Evolutionary conservation across 2,797 vertebrate species (phyloP), one percentile per base, ranked within the genome.

Genomic region (Acanthornis magna): DNA sequence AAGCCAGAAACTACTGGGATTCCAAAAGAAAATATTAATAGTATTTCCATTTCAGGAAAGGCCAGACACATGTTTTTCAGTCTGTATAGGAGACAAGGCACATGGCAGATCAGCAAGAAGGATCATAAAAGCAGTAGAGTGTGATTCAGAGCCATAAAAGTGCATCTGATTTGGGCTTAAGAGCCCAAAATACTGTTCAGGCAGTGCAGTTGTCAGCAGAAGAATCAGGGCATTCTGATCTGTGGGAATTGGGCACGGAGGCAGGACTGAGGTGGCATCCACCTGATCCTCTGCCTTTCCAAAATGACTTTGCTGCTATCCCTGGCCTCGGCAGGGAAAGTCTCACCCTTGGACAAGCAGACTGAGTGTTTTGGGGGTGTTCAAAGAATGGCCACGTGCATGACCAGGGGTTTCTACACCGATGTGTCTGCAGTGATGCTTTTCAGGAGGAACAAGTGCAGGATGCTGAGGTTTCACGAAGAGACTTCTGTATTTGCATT

Each of bases 321-420:
- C 16, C 45, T 61, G 62, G n/a, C 43, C 61, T 77, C n/a, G 6
- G 53, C 30, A 30, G 36, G 73, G 78, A 12, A 14, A 32, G 5
- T 25, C 53, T 87, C 55, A 54, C 10, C 38, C 27, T 48, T 60
- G 57, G 38, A 61, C 6, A 55, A 48, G 34, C 63, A 81, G 30
- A 78, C 10, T 6, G 4, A 0, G 11, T 51, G 73, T 63, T 83
- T 54, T n/a, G 47, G n/a, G 50, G 48, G 26, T 45, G 50, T 50
- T 85, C 43, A 65, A 54, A 68, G n/a, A 53, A 48, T 19, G 40
- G 10, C 13, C 10, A 4, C 3, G 0, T 53, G 63, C 54, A 0
- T 6, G 38, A 38, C 38, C 38, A 38, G 38, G 10, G 25, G 40
- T 75, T 58, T 40, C 25, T 76, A 8, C 14, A 7, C 34, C 3